phyloP scores from a whole-genome alignment of 1,140 invertebrate species.

The Caerostris extrusa region DNA sequence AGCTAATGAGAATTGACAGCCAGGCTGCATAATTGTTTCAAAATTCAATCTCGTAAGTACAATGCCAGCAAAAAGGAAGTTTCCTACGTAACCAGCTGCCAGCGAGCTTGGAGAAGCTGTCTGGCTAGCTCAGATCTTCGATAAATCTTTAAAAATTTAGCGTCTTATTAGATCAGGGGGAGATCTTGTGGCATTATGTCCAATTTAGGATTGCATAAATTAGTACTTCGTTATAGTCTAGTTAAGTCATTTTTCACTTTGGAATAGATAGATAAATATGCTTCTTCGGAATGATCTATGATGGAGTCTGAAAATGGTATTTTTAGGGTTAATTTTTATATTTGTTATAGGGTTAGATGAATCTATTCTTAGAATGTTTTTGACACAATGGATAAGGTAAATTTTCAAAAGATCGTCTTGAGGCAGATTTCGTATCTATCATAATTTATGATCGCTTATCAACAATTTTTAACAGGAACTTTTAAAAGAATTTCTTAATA shows the following conservation, averaged over 20 bases:
- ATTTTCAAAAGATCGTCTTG: too few relatives aligned
- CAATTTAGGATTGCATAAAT: constrained; percentile 8
- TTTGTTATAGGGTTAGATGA: too few relatives aligned
- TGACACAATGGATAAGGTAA: too few relatives aligned
- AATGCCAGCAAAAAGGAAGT: constrained; percentile 3
- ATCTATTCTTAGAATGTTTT: too few relatives aligned
- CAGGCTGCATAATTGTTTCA: constrained; percentile 39
- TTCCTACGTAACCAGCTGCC: background rate
- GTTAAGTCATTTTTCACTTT: background rate
- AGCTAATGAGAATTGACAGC: constrained; percentile 53
- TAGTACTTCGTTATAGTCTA: background rate
- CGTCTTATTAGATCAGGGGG: background rate
- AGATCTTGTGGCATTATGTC: background rate
- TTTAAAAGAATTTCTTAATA: too few relatives aligned
- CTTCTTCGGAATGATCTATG: background rate
- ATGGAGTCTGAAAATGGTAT: too few relatives aligned
- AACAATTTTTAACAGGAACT: too few relatives aligned
- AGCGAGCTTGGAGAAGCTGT: background rate
- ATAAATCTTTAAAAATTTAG: constrained; percentile 32
- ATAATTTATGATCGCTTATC: too few relatives aligned
- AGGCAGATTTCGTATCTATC: too few relatives aligned
- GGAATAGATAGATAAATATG: background rate
- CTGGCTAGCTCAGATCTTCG: background rate
- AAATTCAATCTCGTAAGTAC: constrained; percentile 51
- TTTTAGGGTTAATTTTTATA: too few relatives aligned